Base-by-base conservation (phyloP, 2,113 vertebrate species). In the Phylloscopus trochiloides region DNA sequence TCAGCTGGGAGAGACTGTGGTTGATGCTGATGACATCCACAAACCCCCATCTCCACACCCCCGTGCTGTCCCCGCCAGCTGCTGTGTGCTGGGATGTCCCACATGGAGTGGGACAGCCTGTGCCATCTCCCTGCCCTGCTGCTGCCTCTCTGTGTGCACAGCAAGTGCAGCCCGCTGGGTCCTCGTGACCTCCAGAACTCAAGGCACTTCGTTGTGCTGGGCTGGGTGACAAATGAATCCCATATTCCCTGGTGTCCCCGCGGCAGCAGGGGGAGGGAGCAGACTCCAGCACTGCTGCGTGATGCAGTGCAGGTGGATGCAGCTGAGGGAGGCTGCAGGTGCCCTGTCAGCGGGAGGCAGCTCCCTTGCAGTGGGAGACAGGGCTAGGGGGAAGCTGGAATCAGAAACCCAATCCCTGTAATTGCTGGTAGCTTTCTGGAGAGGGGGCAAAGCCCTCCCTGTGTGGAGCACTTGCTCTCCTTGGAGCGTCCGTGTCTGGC, bases 401-500 rank as follows among this genome's bases (percentile, higher is more conserved):
- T 51, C 6, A 12, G 72, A 47, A 91, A 62, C 63, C 71, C 26
- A 58, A 21, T 65, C 25, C 32, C 40, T 82, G 14, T 68, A 48
- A 71, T 68, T n/a, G 48, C 72, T 24, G 5, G 66, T 45, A 31
- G 57, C 24, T 40, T 50, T 83, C 91, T 36, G 59, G 79, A 77
- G 85, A 93, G 90, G 80, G 87, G 92, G 87, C 92, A 82, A 62
- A 96, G 90, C 90, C 55, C 28, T 96, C 74, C 81, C 84, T 95
- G 77, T 63, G 51, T 88, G 96, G 81, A 55, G 48, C 90, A 45
- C 94, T 97, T 90, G 86, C 88, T 97, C 92, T 94, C 83, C 93
- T 95, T 90, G 28, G 95, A 96, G 95, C 68, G 40, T 75, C 91
- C 83, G 22, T 6, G 48, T 96, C 97, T 97, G 97, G 96, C 97